A percentile compares a stretch with the other conserved stretches of the same genome.
Evolutionary conservation across 2,113 vertebrate genomes (phyloP).

Genomic region (Morone chrysops): DNA sequence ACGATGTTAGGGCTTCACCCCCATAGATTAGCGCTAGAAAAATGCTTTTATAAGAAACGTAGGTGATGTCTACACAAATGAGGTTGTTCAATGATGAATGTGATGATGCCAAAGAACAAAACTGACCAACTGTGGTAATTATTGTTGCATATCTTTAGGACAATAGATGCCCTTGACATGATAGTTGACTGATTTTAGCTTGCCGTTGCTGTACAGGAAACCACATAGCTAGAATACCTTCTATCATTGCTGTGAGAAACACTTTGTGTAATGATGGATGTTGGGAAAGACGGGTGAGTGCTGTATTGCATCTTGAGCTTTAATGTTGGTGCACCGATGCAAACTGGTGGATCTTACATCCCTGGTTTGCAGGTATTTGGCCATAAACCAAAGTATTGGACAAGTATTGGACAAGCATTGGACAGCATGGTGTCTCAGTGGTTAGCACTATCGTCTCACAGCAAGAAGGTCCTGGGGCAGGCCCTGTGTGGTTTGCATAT

Average conservation of each 20-base stretch:
- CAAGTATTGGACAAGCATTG: too few species aligned
- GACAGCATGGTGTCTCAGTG: too few species aligned
- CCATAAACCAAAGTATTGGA: too few species aligned
- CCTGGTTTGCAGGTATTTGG: too few species aligned
- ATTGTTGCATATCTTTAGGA: background rate
- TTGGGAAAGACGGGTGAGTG: background rate
- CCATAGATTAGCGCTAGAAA: too few species aligned
- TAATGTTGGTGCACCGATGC: too few species aligned
- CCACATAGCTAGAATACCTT: slow-evolving; percentile 79
- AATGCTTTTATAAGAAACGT: background rate
- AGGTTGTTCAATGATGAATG: background rate
- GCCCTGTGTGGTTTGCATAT: too few species aligned
- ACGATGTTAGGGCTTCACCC: too few species aligned
- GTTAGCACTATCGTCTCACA: too few species aligned
- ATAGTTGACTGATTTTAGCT: slow-evolving; percentile 80
- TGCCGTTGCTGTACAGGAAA: slow-evolving; percentile 55
- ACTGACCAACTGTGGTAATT: background rate
- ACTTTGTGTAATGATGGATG: slow-evolving; percentile 1
- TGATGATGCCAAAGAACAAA: background rate
- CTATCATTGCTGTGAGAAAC: slow-evolving; percentile 4
- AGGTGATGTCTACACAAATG: background rate
- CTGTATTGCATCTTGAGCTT: background rate
- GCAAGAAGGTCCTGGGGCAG: too few species aligned
- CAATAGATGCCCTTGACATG: slow-evolving; percentile 20
- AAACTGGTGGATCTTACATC: too few species aligned